Base-by-base conservation (phyloP, 2,113 vertebrate genomes). In the Misgurnus anguillicaudatus region DNA sequence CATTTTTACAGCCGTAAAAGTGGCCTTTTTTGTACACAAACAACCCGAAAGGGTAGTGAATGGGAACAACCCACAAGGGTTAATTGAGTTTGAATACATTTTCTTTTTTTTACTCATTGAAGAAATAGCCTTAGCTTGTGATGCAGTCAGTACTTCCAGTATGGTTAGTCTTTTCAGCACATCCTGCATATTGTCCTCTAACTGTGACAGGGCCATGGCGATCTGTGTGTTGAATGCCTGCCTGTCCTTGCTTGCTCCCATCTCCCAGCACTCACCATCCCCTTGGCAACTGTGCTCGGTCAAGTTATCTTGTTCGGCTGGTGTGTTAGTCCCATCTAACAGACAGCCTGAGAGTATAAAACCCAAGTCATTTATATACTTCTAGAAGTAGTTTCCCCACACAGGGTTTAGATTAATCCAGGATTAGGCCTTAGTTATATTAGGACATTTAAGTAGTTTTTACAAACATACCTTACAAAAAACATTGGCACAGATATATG, bases 131-230 rank as follows among this genome's bases (percentile, higher is more conserved):
- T 88, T 57, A 97, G n/a, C 96, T 94, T 95, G 94, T 0, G 94
- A 91, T 16, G 91, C 87, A 0, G 93, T 89, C 13, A 91, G 90
- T 0, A 86, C 88, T 85, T 99, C 96, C 89, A 98, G 90, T n/a
- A 91, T 85, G 0, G 94, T 93, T 66, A 99, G 86, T 82, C 94
- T 93, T 85, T 94, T 94, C 39, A 96, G 89, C 57, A 96, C 93
- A 0, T 88, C 91, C 88, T 94, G 91, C 97, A 99, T 98, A 88
- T 98, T 94, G 9, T 94, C 92, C 76, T 98, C 96, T 84, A 99
- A 78, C 58, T 90, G 87, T 83, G 94, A 90, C 80, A 99, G 92
- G 66, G 94, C 92, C 0, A 92, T 78, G 0, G 92, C 93, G 2
- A 99, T 95, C 86, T 96, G 95, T 71, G 95, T 92, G 0, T 93